phyloP scores from a whole-genome alignment of 2,113 vertebrate genomes.

The Carlito syrichta region DNA sequence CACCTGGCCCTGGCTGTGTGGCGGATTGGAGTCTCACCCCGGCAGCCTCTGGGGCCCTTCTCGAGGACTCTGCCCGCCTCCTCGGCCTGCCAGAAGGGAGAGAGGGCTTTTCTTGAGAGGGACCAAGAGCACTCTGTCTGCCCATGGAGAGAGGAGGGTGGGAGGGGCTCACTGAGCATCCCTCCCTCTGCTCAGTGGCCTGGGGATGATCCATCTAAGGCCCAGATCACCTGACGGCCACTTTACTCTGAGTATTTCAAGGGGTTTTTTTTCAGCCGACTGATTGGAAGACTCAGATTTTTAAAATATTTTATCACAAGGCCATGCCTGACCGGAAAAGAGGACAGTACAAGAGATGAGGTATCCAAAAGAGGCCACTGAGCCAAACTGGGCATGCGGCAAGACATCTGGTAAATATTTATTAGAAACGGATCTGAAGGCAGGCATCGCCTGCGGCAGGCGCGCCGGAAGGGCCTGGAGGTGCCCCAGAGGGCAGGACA shows the following conservation, averaged over 20 bases:
- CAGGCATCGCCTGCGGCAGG: neutral
- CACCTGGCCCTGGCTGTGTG: neutral
- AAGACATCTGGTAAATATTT: conserved; percentile 15
- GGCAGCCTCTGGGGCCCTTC: neutral
- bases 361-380: neutral
- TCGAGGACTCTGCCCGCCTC: neutral
- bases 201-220: neutral
- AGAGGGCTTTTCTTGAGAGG: neutral
- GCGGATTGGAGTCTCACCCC: accelerated
- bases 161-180: accelerated
- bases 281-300: neutral
- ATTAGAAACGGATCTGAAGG: neutral
- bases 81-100: neutral
- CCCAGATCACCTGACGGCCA: accelerated
- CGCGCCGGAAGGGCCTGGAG: neutral
- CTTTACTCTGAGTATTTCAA: neutral
- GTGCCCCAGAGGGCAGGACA: neutral
- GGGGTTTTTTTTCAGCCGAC: neutral
- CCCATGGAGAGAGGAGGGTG: too few relatives aligned
- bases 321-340: neutral
- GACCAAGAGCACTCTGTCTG: neutral
- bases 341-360: neutral
- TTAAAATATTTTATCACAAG: neutral
- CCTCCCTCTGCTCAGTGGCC: neutral
- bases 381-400: neutral